Percentiles rank a stretch among this genome's conserved stretches.
phyloP scores from a whole-genome alignment of 2,888 invertebrate species.

The Cactoblastis cactorum region DNA sequence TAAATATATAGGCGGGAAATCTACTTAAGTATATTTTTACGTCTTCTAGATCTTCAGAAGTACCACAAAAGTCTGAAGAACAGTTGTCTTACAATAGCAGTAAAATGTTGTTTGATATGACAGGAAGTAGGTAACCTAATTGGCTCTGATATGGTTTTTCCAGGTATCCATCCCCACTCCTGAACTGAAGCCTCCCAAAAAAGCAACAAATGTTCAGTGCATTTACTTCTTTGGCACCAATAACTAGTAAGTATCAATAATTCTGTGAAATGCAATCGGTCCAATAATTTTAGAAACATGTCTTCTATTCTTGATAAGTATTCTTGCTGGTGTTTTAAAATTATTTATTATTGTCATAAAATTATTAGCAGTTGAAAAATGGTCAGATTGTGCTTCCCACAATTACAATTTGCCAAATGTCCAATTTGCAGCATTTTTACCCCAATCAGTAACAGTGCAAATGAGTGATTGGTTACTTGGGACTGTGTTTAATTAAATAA shows the following conservation, averaged over 20 bases:
- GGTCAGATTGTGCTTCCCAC: too few species aligned
- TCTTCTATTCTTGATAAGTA: too few species aligned
- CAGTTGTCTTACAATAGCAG: background rate
- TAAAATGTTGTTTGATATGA: background rate
- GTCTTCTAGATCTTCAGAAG: background rate
- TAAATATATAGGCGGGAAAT: slow-evolving; percentile 49
- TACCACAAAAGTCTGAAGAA: background rate
- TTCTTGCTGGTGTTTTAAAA: too few species aligned
- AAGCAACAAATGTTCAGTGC: slow-evolving; percentile 86
- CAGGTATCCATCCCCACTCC: slow-evolving; percentile 91
- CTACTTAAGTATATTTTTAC: slow-evolving; percentile 18
- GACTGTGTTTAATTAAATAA: too few species aligned
- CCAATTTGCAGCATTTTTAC: too few species aligned
- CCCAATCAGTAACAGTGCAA: too few species aligned
- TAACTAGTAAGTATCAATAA: slow-evolving; percentile 94
- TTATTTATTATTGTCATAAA: too few species aligned
- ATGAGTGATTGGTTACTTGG: too few species aligned
- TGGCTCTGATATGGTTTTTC: slow-evolving; percentile 25
- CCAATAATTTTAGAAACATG: too few species aligned
- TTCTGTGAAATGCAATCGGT: too few species aligned
- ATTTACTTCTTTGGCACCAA: slow-evolving; percentile 97
- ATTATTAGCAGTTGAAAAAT: too few species aligned
- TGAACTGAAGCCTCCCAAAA: slow-evolving; percentile 86
- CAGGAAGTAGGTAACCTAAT: slow-evolving; percentile 28
- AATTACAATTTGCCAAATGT: too few species aligned